These are phyloP conservation scores for Parus major DNA, from an alignment of 2,113 vertebrate species.

Conservation along the genomic window DNA sequence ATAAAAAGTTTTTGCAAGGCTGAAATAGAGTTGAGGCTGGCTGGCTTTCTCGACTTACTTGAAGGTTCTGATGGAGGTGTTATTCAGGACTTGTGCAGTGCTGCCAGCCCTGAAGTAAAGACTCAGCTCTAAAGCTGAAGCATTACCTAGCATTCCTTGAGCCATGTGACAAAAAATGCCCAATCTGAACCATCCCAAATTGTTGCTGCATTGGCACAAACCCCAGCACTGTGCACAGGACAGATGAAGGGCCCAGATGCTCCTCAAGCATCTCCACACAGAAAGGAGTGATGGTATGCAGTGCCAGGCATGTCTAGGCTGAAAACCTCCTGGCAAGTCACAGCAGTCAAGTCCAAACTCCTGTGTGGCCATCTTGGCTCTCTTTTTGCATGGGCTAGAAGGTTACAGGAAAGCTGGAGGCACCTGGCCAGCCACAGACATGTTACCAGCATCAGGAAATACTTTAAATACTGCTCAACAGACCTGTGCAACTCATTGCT, in stretches of 20 bases:
- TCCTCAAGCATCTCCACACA: neutral
- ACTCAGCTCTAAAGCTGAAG: neutral
- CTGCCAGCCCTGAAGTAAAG: slow-evolving; percentile 4
- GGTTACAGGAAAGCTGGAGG: slow-evolving; percentile 9
- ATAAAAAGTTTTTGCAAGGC: slow-evolving; percentile 31
- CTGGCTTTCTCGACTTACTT: neutral
- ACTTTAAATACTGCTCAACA: neutral
- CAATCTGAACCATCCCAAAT: neutral
- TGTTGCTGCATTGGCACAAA: neutral
- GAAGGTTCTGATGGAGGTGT: slow-evolving; percentile 3
- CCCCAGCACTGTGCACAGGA: neutral
- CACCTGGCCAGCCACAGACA: slow-evolving; percentile 2
- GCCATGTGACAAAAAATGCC: neutral
- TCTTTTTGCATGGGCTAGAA: neutral
- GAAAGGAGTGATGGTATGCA: neutral
- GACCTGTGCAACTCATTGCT: neutral
- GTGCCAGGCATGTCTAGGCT: neutral
- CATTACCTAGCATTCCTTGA: neutral
- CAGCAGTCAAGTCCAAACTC: neutral
- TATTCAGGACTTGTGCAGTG: neutral
- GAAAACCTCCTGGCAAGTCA: neutral
- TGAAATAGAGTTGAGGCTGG: neutral
- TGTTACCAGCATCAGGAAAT: slow-evolving; percentile 5
- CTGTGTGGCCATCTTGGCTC: neutral
- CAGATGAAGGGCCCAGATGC: neutral